These are phyloP conservation scores for Epizoanthus illoricatus DNA, from an alignment of 92 coral and sea anemone genomes.

Conservation along the genomic window DNA sequence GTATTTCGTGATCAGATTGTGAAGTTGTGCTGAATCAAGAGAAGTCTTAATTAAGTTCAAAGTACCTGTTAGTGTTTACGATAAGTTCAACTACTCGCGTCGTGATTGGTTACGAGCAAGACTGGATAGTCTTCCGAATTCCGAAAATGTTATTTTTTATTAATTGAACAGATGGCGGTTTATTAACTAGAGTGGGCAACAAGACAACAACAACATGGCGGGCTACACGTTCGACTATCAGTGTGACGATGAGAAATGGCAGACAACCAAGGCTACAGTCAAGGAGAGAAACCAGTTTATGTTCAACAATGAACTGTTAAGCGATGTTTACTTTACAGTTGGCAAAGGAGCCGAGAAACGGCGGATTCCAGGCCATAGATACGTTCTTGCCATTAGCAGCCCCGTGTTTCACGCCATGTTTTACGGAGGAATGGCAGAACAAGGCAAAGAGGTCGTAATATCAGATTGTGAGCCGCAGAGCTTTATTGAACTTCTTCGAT, in stretches of 20 bases:
- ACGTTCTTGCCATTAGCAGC: constrained; percentile 79
- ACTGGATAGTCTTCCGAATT: not conserved
- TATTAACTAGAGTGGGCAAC: not conserved
- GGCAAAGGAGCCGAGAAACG: constrained; percentile 62
- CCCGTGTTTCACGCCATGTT: constrained; percentile 88
- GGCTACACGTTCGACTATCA: constrained; percentile 49
- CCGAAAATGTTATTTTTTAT: not conserved
- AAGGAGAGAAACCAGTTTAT: constrained; percentile 73
- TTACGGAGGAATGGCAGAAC: constrained; percentile 82
- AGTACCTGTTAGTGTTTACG: constrained; percentile 6
- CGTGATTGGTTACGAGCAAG: constrained; percentile 10
- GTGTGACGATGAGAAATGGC: constrained; percentile 65
- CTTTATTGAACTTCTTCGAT: constrained; percentile 70
- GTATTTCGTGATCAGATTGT: not conserved
- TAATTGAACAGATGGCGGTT: constrained; percentile 6
- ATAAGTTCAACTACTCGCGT: not conserved
- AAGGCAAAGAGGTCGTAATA: constrained; percentile 57
- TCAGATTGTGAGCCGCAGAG: constrained; percentile 77
- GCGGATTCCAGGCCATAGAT: constrained; percentile 75
- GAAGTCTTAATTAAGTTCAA: not conserved
- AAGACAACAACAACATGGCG: constrained; percentile 55
- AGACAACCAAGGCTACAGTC: constrained; percentile 62
- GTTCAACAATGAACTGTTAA: constrained; percentile 79
- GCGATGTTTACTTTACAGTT: constrained; percentile 69
- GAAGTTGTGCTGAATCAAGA: too few species aligned